Conservation (phyloP, 2,888 invertebrate species). For the Trachelus stipa region DNA sequence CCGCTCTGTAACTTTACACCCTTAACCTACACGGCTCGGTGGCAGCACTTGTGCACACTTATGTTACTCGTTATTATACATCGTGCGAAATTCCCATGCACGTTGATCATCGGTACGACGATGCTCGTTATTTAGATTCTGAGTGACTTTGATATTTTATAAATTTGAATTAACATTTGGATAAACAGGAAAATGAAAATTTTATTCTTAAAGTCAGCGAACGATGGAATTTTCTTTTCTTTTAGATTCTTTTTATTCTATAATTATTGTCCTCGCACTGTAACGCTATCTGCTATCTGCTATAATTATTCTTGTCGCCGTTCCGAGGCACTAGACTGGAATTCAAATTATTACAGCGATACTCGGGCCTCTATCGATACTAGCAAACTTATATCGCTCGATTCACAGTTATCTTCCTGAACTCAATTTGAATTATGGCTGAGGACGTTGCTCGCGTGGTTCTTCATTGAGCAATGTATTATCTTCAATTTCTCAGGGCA, state of each 20-base stretch:
- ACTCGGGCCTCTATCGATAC: background rate
- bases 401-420: background rate
- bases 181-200: background rate
- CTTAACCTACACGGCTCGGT: constrained; percentile 15
- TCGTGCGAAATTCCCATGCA: background rate
- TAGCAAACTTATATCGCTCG: background rate
- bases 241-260: background rate
- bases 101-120: background rate
- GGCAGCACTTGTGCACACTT: background rate
- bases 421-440: background rate
- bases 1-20: constrained; percentile 10
- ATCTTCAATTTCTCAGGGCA: background rate
- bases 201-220: too few relatives aligned
- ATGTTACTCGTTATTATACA: background rate
- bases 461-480: background rate
- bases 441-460: background rate
- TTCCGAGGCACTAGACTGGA: background rate
- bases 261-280: background rate
- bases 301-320: background rate
- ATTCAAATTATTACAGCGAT: background rate
- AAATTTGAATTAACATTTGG: background rate
- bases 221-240: too few relatives aligned
- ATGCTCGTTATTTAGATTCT: too few relatives aligned
- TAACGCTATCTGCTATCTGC: too few relatives aligned
- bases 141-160: too few relatives aligned